Evolutionary conservation across 2,113 vertebrate genomes (phyloP), one percentile per base, ranked within the genome.

Genomic region (Gasterosteus nipponicus): DNA sequence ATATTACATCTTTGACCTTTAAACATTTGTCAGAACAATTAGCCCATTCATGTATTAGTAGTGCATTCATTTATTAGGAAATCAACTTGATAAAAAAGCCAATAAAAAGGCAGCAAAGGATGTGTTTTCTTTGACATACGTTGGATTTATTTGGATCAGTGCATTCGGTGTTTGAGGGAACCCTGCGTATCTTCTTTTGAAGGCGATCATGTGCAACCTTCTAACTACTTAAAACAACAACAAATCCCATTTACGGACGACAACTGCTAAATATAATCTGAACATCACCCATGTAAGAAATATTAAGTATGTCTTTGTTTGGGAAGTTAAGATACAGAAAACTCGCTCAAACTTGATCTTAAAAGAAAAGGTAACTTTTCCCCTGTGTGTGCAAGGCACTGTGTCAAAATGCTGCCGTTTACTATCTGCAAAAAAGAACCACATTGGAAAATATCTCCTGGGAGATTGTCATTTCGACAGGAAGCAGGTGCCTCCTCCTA

Each of bases 401-500:
- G 16, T 61, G 66, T 69, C n/a, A 61, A 39, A 73, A 33, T 47
- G 26, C 59, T 51, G 47, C 38, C 4, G 41, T 74, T 68, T 19
- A 57, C 69, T 26, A 64, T 60, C 67, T 73, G 57, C n/a, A 58
- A 80, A 83, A 73, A 59, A 66, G 62, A 60, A 73, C 72, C 75
- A 64, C 47, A 47, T 73, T 70, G 65, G 65, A 85, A 68, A 33
- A 49, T n/a, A 68, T 82, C 82, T 69, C 74, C 65, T 22, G 74
- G 80, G 86, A 85, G 19, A 10, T 80, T 73, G 77, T 80, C 60
- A 63, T 76, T 58, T 54, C 16, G 80, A 64, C 78, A 90, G 89
- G 91, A 90, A 93, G 80, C 92, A 89, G 90, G 89, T 91, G 89
- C 75, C 88, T 92, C 88, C 87, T 89, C 75, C 62, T 58, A 22